phyloP scores from a whole-genome alignment of 35 echinoderm and acorn worm species.

The Heliocidaris tuberculata region DNA sequence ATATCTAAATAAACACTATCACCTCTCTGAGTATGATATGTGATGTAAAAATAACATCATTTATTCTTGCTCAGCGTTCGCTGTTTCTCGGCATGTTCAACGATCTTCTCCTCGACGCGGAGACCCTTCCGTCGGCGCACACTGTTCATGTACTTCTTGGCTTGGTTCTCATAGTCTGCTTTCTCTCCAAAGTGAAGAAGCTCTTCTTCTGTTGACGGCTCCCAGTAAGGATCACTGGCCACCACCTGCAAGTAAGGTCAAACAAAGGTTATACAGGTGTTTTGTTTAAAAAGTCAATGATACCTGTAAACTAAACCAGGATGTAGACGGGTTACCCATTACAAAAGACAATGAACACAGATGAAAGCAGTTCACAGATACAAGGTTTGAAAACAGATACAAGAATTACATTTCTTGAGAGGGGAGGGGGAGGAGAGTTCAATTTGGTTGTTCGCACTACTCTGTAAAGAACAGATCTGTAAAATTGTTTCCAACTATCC shows the following conservation, averaged over 20 bases:
- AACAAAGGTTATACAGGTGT: not conserved
- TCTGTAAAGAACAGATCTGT: no score
- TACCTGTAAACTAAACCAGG: not conserved
- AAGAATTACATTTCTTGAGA: no score
- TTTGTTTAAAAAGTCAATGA: not conserved
- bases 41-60: slow-evolving; percentile 20
- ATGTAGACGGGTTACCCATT: not conserved
- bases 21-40: not conserved
- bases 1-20: no score
- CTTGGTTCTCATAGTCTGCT: slow-evolving; percentile 92
- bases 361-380: no score
- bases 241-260: slow-evolving; percentile 73
- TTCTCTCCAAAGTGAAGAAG: slow-evolving; percentile 98
- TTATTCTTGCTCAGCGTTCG: slow-evolving; percentile 91
- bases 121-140: slow-evolving; percentile 89
- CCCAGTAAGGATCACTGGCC: slow-evolving; percentile 91
- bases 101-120: slow-evolving; percentile 86
- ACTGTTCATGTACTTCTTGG: slow-evolving; percentile 80
- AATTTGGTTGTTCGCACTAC: no score
- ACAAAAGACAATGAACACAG: not conserved
- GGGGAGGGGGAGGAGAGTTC: no score
- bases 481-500: no score
- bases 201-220: slow-evolving; percentile 95
- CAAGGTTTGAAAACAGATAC: no score
- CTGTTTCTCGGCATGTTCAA: slow-evolving; percentile 98